phyloP scores from a whole-genome alignment of 2,888 invertebrate genomes.

The Sphaerophoria taeniata region DNA sequence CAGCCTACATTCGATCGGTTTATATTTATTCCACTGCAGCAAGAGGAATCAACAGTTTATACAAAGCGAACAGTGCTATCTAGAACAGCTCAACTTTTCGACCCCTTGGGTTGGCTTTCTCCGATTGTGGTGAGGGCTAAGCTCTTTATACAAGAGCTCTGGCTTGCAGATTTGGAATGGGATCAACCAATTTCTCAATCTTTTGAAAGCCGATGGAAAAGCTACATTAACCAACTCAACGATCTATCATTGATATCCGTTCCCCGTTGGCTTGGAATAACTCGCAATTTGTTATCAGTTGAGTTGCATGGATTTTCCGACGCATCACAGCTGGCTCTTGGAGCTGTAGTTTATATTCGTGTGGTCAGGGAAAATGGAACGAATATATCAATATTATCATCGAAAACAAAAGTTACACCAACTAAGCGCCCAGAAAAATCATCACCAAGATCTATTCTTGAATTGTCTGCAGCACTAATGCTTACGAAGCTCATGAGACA shows the following conservation, averaged over 20 bases:
- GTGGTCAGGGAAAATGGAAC: neutral
- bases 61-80: slow-evolving; percentile 36
- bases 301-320: slow-evolving; percentile 20
- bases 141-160: slow-evolving; percentile 25
- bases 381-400: slow-evolving; percentile 29
- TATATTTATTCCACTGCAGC: slow-evolving; percentile 36
- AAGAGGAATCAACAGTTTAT: neutral
- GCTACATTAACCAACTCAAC: slow-evolving; percentile 3
- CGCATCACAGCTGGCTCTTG: slow-evolving; percentile 21
- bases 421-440: neutral
- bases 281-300: slow-evolving; percentile 13
- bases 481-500: slow-evolving; percentile 8
- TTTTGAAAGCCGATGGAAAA: slow-evolving; percentile 21
- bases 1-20: slow-evolving; percentile 32
- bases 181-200: slow-evolving; percentile 2
- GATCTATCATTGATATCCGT: neutral
- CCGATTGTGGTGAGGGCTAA: slow-evolving; percentile 22
- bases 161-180: slow-evolving; percentile 11
- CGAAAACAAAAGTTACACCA: slow-evolving; percentile 18
- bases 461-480: slow-evolving; percentile 22
- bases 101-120: slow-evolving; percentile 28
- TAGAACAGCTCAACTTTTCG: slow-evolving; percentile 1
- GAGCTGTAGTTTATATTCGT: slow-evolving; percentile 28
- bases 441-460: slow-evolving; percentile 26
- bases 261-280: slow-evolving; percentile 8